Percentiles rank a stretch among this genome's conserved stretches.
phyloP scores from a whole-genome alignment of 2,888 invertebrate species.

The Prosopocoilus inquinatus region DNA sequence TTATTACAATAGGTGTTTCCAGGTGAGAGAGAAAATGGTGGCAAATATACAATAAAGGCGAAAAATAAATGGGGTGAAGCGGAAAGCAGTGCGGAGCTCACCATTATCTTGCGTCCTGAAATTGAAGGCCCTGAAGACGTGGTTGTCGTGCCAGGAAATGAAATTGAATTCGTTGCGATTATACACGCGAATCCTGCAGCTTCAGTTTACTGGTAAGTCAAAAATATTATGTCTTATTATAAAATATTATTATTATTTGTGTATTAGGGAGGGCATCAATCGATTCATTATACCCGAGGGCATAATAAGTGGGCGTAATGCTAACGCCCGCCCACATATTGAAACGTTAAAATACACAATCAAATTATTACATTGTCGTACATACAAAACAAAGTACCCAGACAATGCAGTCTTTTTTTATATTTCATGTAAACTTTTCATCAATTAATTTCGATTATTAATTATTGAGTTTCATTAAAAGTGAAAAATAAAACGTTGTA shows the following conservation, averaged over 20 bases:
- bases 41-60: conserved; percentile 76
- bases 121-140: conserved; percentile 74
- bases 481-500: no score
- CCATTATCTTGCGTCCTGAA: conserved; percentile 75
- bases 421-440: no score
- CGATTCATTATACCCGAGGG: no score
- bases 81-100: conserved; percentile 71
- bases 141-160: conserved; percentile 72
- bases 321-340: no score
- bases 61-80: conserved; percentile 79
- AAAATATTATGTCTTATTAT: not conserved
- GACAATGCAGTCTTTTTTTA: no score
- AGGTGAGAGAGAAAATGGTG: conserved; percentile 75
- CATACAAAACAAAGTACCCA: no score
- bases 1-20: not conserved
- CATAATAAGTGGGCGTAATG: no score
- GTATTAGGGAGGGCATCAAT: not conserved
- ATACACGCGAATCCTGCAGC: conserved; percentile 90
- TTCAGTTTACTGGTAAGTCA: conserved; percentile 73
- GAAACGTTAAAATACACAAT: no score
- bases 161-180: conserved; percentile 74
- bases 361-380: no score
- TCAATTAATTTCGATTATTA: no score
- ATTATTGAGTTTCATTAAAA: no score
- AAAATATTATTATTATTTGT: not conserved